These are phyloP conservation scores for Drosophila rellima DNA, from an alignment of 2,888 invertebrate species.

Conservation along the genomic window DNA sequence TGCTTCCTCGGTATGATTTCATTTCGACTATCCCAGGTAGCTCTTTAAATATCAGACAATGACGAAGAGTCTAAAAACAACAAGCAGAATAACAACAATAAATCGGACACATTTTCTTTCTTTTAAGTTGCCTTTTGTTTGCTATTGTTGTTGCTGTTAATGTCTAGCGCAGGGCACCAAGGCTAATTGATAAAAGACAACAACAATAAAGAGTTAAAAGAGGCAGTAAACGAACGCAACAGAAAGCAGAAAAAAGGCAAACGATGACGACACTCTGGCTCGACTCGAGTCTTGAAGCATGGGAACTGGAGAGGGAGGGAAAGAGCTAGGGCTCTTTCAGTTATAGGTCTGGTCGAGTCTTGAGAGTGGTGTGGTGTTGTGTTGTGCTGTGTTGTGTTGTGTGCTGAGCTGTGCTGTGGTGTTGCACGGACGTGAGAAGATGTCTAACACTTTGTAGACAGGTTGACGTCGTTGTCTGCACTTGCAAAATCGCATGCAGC, in stretches of 20 bases:
- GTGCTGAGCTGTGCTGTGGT: too few relatives aligned
- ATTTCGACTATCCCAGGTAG: conserved; percentile 35
- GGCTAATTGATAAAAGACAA: conserved; percentile 80
- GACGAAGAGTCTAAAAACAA: conserved; percentile 29
- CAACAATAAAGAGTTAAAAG: conserved; percentile 18
- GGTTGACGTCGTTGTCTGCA: conserved; percentile 70
- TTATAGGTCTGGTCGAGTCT: conserved; percentile 25
- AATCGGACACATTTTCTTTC: conserved; percentile 65
- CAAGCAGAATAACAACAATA: conserved; percentile 21
- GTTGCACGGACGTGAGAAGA: conserved; percentile 76
- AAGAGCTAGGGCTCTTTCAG: conserved; percentile 8
- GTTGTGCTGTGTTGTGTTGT: too few relatives aligned
- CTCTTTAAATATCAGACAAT: conserved; percentile 71
- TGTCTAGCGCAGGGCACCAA: conserved; percentile 67
- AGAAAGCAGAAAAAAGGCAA: conserved; percentile 32
- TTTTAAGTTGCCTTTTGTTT: conserved; percentile 27
- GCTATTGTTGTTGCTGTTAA: conserved; percentile 46
- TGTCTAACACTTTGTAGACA: conserved; percentile 81
- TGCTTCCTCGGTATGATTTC: background rate
- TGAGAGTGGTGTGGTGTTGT: too few relatives aligned
- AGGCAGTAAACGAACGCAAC: conserved; percentile 20
- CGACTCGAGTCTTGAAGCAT: conserved; percentile 16
- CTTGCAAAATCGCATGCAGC: conserved; percentile 74
- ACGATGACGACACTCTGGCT: conserved; percentile 73
- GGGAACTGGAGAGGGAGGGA: conserved; percentile 12